Evolutionary conservation across 2,888 invertebrate species (phyloP).

Genomic region (Agriopis marginaria): DNA sequence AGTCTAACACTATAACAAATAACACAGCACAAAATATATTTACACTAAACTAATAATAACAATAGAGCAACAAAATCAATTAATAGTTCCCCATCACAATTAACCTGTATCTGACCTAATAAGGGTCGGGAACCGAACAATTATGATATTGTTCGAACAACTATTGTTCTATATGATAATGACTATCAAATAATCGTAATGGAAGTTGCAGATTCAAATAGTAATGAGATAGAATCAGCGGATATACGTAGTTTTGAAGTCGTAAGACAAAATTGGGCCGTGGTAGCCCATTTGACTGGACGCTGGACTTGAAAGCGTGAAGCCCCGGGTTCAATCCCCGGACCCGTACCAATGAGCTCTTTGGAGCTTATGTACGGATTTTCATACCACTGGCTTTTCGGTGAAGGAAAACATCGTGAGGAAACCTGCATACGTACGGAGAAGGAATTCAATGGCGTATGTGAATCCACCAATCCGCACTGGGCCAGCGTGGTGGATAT

Average conservation of each 20-base stretch:
- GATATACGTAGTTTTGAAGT: slow-evolving; percentile 34
- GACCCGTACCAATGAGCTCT: too few species aligned
- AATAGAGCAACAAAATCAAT: slow-evolving; percentile 70
- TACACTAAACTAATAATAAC: slow-evolving; percentile 47
- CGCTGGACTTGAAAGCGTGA: too few species aligned
- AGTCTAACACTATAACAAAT: too few species aligned
- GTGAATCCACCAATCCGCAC: too few species aligned
- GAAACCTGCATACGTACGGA: too few species aligned
- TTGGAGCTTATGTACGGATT: too few species aligned
- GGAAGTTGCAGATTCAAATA: slow-evolving; percentile 31
- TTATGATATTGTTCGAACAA: slow-evolving; percentile 67
- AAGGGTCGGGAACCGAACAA: slow-evolving; percentile 51
- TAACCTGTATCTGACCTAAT: slow-evolving; percentile 47
- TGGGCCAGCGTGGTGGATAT: too few species aligned
- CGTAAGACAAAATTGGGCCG: neutral
- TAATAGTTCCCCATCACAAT: slow-evolving; percentile 69
- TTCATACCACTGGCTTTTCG: too few species aligned
- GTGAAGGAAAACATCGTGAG: too few species aligned
- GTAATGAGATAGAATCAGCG: slow-evolving; percentile 34
- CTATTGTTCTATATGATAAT: slow-evolving; percentile 58
- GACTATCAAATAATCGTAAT: slow-evolving; percentile 54
- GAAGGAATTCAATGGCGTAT: too few species aligned
- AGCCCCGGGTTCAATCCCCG: too few species aligned
- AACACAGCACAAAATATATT: slow-evolving; percentile 22
- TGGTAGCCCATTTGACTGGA: too few species aligned